Evolutionary conservation across 2,797 vertebrate species (phyloP), one percentile per base, ranked within the genome.

Genomic region (Uromys caudimaculatus): DNA sequence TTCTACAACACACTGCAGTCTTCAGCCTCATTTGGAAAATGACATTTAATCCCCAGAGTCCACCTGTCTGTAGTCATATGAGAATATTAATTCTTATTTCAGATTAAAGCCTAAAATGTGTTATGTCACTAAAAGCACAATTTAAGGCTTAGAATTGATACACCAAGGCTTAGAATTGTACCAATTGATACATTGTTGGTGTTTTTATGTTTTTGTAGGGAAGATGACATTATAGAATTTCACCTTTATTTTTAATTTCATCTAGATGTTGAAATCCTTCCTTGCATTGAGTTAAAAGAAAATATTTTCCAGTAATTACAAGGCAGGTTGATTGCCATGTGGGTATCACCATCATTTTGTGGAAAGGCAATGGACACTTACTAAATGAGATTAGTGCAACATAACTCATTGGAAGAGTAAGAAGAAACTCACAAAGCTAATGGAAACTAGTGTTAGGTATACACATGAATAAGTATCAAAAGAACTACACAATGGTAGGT

Each of bases 71-170:
- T 75, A 58, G 77, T 50, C 77, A 60, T 35, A 44, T 29, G 29
- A 77, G 50, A 90, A 84, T 96, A 69, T 64, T 78, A 69, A 90
- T 83, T 94, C 64, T 92, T 75, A 93, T 58, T 29, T 95, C 60
- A 47, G 9, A 77, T 13, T 77, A n/a, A 4, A 86, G 21, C 32
- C 41, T 44, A 79, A 79, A 94, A 64, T n/a, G 24, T 79, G 35
- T 93, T 83, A 86, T 76, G 29, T 32, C 38, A 75, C 88, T 77
- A 91, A 89, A 86, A 95, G 77, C 9, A 60, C 9, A 21, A 47
- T 81, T 89, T 44, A 76, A 91, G 41, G n/a, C 21, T 90, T 90
- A 89, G 47, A 77, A 44, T 44, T 67, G 41, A 38, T 56, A 56
- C 23, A 47, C 93, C 4, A 2, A n/a, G 58, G 35, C 35, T 60